Percentiles rank a stretch among this genome's conserved stretches.
Conservation (phyloP, 2,797 vertebrate species). For the Semotilus atromaculatus region DNA sequence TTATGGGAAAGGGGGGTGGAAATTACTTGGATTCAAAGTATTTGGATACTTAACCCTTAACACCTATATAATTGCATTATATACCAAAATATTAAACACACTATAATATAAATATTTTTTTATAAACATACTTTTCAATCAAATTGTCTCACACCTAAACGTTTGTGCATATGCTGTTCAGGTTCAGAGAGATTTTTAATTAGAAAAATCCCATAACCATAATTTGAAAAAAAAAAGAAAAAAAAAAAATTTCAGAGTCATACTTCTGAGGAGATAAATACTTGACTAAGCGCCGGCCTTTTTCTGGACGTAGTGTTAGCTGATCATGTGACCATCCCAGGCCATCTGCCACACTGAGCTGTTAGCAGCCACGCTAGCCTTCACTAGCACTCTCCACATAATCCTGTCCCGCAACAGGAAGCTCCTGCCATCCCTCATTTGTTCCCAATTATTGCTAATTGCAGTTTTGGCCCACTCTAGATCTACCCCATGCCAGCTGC, state of each 20-base stretch:
- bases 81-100: neutral
- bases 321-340: conserved; percentile 38
- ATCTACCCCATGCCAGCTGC: conserved; percentile 54
- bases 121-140: neutral
- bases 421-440: conserved; percentile 64
- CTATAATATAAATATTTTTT: neutral
- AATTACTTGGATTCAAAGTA: neutral
- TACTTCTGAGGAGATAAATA: conserved; percentile 36
- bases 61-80: too few species aligned
- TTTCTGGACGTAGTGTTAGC: conserved; percentile 28
- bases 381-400: conserved; percentile 41
- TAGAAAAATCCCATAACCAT: too few species aligned
- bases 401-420: conserved; percentile 55
- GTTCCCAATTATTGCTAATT: conserved; percentile 69
- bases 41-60: neutral
- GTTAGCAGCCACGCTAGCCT: conserved; percentile 44
- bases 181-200: too few species aligned
- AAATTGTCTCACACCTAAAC: neutral
- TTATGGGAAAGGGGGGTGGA: neutral
- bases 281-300: conserved; percentile 32
- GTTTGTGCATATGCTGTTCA: too few species aligned
- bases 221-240: neutral
- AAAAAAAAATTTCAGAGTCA: conserved; percentile 10
- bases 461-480: conserved; percentile 60
- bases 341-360: conserved; percentile 55